Evolutionary conservation across 2,888 invertebrate species (phyloP).

Genomic region (Gastracanthus pulcherrimus): DNA sequence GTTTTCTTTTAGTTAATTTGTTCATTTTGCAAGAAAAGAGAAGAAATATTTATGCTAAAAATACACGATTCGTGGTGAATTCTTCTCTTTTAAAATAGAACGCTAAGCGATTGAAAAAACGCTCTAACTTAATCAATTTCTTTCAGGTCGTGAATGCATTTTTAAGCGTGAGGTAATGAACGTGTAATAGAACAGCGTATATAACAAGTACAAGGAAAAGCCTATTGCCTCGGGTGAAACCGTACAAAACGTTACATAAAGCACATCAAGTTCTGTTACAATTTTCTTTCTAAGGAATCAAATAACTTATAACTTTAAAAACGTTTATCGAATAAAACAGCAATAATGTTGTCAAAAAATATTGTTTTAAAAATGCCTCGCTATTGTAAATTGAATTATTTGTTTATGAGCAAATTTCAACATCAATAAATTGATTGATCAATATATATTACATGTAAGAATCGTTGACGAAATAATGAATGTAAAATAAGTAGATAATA

Average conservation of each 20-base stretch:
- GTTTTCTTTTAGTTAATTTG: neutral
- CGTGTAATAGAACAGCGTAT: neutral
- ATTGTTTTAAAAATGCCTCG: too few relatives aligned
- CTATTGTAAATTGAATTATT: too few relatives aligned
- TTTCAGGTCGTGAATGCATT: neutral
- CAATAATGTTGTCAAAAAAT: neutral
- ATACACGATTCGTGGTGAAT: neutral
- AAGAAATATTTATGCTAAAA: neutral
- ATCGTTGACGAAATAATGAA: too few relatives aligned
- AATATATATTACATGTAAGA: too few relatives aligned
- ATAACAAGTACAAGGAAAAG: constrained; percentile 50
- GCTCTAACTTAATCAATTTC: neutral
- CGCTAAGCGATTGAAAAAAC: neutral
- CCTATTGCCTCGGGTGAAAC: constrained; percentile 59
- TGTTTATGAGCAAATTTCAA: too few relatives aligned
- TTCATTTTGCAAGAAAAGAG: neutral
- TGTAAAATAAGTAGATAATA: too few relatives aligned
- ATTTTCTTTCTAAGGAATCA: constrained; percentile 45
- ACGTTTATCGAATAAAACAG: neutral
- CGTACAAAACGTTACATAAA: constrained; percentile 63
- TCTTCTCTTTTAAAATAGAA: neutral
- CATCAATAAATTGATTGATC: too few relatives aligned
- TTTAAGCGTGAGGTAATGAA: neutral
- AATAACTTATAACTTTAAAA: neutral
- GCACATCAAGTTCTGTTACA: constrained; percentile 26